phyloP scores from a whole-genome alignment of 2,888 invertebrate genomes.

The Alloscopus bannaensis region DNA sequence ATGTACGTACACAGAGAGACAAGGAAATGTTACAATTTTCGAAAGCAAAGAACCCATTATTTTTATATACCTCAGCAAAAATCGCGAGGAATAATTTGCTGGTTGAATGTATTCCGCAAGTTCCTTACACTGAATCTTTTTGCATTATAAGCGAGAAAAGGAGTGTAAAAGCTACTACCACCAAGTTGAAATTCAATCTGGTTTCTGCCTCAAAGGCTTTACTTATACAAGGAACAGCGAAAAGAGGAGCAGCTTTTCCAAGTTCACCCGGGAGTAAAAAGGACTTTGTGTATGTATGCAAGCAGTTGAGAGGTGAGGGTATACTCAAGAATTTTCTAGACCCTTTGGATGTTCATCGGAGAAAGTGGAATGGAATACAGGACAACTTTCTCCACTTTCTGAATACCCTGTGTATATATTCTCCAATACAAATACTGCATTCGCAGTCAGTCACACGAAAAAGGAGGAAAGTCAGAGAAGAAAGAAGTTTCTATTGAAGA shows the following conservation, averaged over 20 bases:
- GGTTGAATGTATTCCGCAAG: constrained; percentile 16
- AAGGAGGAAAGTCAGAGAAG: not conserved
- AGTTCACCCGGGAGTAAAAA: constrained; percentile 41
- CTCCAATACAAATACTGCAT: too few relatives aligned
- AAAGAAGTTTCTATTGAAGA: not conserved
- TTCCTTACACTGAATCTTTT: constrained; percentile 4
- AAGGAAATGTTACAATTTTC: constrained; percentile 1
- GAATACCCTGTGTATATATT: not conserved
- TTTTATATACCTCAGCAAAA: not conserved
- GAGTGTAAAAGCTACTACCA: not conserved
- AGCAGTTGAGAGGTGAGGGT: not conserved
- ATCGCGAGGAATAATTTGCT: constrained; percentile 28
- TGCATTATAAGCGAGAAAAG: not conserved
- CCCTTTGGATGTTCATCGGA: not conserved
- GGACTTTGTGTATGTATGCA: not conserved
- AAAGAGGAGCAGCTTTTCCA: constrained; percentile 31
- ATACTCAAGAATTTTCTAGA: not conserved
- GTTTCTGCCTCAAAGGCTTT: constrained; percentile 56
- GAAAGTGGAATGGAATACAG: not conserved
- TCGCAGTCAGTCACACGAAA: too few relatives aligned
- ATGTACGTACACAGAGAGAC: not conserved
- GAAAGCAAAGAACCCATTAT: too few relatives aligned
- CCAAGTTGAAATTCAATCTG: constrained; percentile 57
- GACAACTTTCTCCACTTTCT: not conserved
- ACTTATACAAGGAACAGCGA: constrained; percentile 25